Evolutionary conservation across 2,113 vertebrate species (phyloP).

Genomic region (Rhinolophus sinicus): DNA sequence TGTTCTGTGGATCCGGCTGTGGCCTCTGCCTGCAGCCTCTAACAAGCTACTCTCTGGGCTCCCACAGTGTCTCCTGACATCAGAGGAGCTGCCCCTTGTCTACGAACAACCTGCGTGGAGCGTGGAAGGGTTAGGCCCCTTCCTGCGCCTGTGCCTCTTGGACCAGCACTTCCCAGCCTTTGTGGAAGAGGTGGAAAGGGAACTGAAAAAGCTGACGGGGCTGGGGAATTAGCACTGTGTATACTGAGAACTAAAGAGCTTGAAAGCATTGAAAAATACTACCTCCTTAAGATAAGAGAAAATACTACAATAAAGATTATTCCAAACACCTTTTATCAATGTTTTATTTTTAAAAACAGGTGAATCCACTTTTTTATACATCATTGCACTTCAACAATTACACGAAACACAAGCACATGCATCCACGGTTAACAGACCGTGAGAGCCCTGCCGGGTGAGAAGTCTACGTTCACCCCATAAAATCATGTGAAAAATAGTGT

Average conservation of each 20-base stretch:
- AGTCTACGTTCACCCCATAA: constrained; percentile 88
- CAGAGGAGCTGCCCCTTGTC: constrained; percentile 77
- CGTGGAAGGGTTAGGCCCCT: constrained; percentile 84
- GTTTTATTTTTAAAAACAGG: constrained; percentile 98
- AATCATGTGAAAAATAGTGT: constrained; percentile 89
- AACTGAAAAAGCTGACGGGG: constrained; percentile 87
- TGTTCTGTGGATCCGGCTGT: not conserved
- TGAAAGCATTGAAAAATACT: not conserved
- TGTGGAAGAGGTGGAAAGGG: constrained; percentile 93
- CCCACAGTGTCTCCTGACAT: constrained; percentile 86
- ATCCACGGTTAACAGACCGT: constrained; percentile 93
- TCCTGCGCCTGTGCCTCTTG: constrained; percentile 92
- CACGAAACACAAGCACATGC: constrained; percentile 96
- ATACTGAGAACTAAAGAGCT: not conserved
- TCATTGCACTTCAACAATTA: constrained; percentile 96
- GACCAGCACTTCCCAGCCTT: constrained; percentile 93
- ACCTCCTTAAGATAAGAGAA: not conserved
- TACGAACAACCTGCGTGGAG: constrained; percentile 78
- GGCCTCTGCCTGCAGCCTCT: not conserved
- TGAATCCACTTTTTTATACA: constrained; percentile 94
- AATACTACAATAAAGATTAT: constrained; percentile 73
- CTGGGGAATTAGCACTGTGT: constrained; percentile 71
- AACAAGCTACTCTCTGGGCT: not conserved
- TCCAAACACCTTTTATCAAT: constrained; percentile 78
- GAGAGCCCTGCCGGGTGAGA: constrained; percentile 89